Evolutionary conservation across 2,888 invertebrate genomes (phyloP), one percentile per base, ranked within the genome.

Genomic region (Leucophora obtusa): DNA sequence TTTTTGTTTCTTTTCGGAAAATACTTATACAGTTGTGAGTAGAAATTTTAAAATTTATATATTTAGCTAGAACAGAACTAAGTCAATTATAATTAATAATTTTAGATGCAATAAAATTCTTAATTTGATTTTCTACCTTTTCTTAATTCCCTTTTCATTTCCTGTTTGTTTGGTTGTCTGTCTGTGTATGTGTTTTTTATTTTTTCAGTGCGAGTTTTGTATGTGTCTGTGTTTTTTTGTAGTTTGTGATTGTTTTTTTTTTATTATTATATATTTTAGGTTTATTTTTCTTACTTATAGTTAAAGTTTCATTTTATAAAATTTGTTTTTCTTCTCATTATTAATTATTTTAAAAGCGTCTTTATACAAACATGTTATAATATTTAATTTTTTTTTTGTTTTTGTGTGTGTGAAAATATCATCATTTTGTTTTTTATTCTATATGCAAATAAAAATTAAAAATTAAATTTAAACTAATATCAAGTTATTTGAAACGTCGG

Each of bases 401-500:
- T 68, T 33, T 58, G 35, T 69, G 21, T 69, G 72, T 84, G 83
- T 83, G 84, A 84, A 84, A 84, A 84, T 84, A 84, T 84, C 82
- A 79, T 82, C 71, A 47, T 47, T 47, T 82, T 82, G 79, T 72
- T 76, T 62, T 75, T 77, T 71, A 50, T 77, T 75, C 62, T 78
- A 79, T 82, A 74, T 72, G 75, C 88, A 88, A 87, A 88, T 85
- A 84, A 66, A 83, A 77, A 80, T 73, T 70, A 54, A 76, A 77
- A 82, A 75, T 63, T 51, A 56, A 1, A 85, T 88, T 81, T 88
- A 87, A 88, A 87, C 88, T 89, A 89, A 87, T 87, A 87, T 89
- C 86, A 89, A 88, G 87, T 86, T 84, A 85, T 85, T 85, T 84
- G 85, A 87, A 85, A 85, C 80, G 82, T 78, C 70, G 83, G 60